phyloP scores from a whole-genome alignment of 2,888 invertebrate species.

The Nephrocerus scutellatus region DNA sequence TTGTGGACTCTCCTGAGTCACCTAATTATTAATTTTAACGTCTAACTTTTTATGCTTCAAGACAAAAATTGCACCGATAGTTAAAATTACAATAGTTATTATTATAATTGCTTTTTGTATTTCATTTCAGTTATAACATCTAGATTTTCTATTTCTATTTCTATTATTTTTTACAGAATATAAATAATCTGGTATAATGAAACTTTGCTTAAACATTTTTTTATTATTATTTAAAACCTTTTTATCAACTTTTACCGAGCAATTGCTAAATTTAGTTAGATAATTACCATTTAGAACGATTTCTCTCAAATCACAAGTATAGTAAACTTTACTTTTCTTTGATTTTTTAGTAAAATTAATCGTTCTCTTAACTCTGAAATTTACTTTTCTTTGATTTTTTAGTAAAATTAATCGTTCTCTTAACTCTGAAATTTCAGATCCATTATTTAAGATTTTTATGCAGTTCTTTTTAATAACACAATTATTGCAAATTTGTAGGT shows the following conservation, averaged over 20 bases:
- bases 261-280: constrained; percentile 10
- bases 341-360: constrained; percentile 6
- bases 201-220: constrained; percentile 11
- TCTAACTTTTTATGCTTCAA: constrained; percentile 3
- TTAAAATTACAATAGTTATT: neutral
- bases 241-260: constrained; percentile 7
- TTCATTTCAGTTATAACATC: constrained; percentile 10
- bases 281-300: constrained; percentile 7
- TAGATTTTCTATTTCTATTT: constrained; percentile 10
- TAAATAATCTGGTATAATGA: constrained; percentile 8
- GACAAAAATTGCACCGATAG: constrained; percentile 1
- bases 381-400: constrained; percentile 3
- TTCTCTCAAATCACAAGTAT: constrained; percentile 11
- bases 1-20: constrained; percentile 9
- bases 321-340: constrained; percentile 2
- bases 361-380: constrained; percentile 5
- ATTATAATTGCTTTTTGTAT: constrained; percentile 8
- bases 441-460: constrained; percentile 10
- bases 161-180: constrained; percentile 3
- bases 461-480: constrained; percentile 9
- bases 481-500: constrained; percentile 5
- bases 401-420: constrained; percentile 5
- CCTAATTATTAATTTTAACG: constrained; percentile 7
- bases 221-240: constrained; percentile 4
- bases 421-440: constrained; percentile 10